phyloP scores from a whole-genome alignment of 2,797 vertebrate genomes.

The Aplochiton taeniatus region DNA sequence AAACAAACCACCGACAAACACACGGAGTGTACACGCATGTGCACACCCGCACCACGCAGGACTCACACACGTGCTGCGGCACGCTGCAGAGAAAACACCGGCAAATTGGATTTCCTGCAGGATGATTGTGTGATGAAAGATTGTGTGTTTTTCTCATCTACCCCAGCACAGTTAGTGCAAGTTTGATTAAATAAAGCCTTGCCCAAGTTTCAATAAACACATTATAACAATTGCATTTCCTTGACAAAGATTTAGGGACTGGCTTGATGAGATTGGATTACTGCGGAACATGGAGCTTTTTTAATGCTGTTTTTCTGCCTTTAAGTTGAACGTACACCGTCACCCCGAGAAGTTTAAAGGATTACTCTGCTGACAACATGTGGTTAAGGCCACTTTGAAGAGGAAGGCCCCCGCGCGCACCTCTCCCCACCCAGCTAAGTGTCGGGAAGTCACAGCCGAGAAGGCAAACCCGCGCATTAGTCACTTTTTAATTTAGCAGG shows the following conservation, averaged over 20 bases:
- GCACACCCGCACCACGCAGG: constrained; percentile 39
- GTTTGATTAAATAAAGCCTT: constrained; percentile 83
- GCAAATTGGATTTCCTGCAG: constrained; percentile 77
- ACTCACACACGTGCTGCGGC: constrained; percentile 55
- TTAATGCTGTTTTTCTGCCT: constrained; percentile 75
- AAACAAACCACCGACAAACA: too few species aligned
- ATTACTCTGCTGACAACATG: constrained; percentile 40
- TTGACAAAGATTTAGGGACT: constrained; percentile 87
- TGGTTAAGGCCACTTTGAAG: constrained; percentile 30
- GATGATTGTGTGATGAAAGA: constrained; percentile 84
- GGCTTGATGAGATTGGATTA: constrained; percentile 84
- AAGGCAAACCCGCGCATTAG: too few species aligned
- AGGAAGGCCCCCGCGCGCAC: constrained; percentile 36
- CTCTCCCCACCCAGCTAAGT: constrained; percentile 25
- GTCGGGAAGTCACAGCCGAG: too few species aligned
- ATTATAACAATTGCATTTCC: constrained; percentile 84
- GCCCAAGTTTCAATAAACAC: constrained; percentile 84
- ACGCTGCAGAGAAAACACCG: constrained; percentile 58
- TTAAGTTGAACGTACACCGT: constrained; percentile 38
- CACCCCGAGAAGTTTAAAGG: constrained; percentile 38
- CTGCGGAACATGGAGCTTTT: constrained; percentile 78
- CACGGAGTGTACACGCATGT: neutral
- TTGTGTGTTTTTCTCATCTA: constrained; percentile 83
- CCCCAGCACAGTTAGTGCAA: constrained; percentile 76
- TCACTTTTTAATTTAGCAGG: too few species aligned